phyloP scores from a whole-genome alignment of 2,113 vertebrate genomes.

The Astatotilapia flaviijosephi region DNA sequence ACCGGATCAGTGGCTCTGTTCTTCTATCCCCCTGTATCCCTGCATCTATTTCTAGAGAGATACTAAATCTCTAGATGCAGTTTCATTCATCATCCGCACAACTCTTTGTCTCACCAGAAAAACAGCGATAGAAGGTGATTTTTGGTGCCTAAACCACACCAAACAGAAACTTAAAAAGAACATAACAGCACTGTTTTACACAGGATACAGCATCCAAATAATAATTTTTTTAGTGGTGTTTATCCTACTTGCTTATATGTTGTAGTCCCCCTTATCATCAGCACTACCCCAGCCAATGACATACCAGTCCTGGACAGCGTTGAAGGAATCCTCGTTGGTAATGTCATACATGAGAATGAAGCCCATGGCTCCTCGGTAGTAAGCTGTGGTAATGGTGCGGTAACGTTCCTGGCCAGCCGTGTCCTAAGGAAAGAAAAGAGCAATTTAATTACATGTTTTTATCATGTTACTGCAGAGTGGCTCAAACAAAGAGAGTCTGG shows the following conservation, averaged over 20 bases:
- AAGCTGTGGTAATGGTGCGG: conserved; percentile 96
- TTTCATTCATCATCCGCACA: neutral
- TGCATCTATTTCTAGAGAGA: neutral
- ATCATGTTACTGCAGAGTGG: neutral
- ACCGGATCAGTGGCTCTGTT: neutral
- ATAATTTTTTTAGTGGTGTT: neutral
- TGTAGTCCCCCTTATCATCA: neutral
- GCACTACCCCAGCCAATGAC: neutral
- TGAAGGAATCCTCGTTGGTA: conserved; percentile 76
- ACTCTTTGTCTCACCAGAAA: neutral
- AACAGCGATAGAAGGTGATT: neutral
- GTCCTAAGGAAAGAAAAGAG: conserved; percentile 70
- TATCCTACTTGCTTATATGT: neutral
- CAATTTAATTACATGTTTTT: neutral
- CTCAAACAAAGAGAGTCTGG: neutral
- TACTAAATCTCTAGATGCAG: neutral
- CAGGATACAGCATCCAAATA: neutral
- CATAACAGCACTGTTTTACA: neutral
- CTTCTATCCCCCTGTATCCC: neutral
- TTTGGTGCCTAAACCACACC: neutral
- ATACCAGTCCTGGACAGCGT: conserved; percentile 89
- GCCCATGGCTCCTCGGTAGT: conserved; percentile 97
- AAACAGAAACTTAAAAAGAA: neutral
- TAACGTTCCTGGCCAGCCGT: conserved; percentile 97
- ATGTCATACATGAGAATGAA: conserved; percentile 80